Base-by-base conservation (phyloP, 2,888 invertebrate species). In the Philhelius pedissequus region DNA sequence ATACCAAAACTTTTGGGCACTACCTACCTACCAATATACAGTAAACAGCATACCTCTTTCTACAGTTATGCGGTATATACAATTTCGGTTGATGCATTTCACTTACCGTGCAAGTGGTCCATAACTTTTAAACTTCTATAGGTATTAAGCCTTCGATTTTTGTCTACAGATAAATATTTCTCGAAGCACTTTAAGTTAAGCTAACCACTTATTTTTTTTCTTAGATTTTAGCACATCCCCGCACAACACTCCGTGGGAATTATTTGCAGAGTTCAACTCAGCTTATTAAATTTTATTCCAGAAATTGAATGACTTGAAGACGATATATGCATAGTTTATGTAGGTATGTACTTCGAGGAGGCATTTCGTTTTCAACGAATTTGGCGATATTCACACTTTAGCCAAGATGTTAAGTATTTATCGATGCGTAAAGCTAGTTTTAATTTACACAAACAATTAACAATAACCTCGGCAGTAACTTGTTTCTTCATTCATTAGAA, bases 71-170 rank as follows among this genome's bases (percentile, higher is more conserved):
- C n/a, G n/a, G n/a, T n/a, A 7, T 20, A 48, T 32, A 48, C 20
- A 52, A 74, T 52, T 68, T n/a, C 32, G 18, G 54, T 22, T 32
- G n/a, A 20, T 54, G 50, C 68, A 50, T 43, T 35, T 35, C 27
- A 80, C 84, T 84, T 80, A 84, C 84, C 84, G 71, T 80, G 70
- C 66, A 58, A 68, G 58, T 54, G 54, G 69, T 80, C 77, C 75
- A 75, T 64, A 69, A 62, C 45, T 52, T 78, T 73, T 48, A 48
- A 48, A 54, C 64, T 73, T 78, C 82, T 73, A n/a, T 58, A 54
- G 54, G 60, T 45, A 54, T 40, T 27, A 74, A 43, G n/a, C 50
- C 69, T 27, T 60, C 38, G 64, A 75, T 79, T 75, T 69, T n/a
- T 75, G 66, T 80, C 45, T 27, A 22, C 25, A 27, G 43, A 69